phyloP scores from a whole-genome alignment of 2,888 invertebrate genomes.

The Sesamia inferens region DNA sequence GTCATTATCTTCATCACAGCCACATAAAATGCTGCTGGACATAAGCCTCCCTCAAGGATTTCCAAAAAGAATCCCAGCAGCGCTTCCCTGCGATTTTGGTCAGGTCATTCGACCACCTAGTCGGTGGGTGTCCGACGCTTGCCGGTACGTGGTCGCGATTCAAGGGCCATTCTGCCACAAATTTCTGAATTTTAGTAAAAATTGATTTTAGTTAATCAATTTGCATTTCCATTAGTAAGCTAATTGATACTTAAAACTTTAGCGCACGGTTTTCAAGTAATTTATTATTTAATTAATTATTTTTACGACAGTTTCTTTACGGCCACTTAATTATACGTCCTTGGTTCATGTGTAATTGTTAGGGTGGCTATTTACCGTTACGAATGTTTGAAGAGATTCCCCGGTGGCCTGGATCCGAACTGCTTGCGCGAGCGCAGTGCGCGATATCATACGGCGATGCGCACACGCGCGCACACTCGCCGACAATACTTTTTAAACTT shows the following conservation, averaged over 20 bases:
- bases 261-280: background rate
- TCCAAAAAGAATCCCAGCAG: too few species aligned
- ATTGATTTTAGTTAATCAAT: background rate
- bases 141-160: too few species aligned
- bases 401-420: slow-evolving; percentile 63
- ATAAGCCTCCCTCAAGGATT: too few species aligned
- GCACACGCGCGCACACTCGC: slow-evolving; percentile 56
- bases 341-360: slow-evolving; percentile 59
- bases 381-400: slow-evolving; percentile 62
- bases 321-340: slow-evolving; percentile 49
- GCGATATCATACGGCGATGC: slow-evolving; percentile 51
- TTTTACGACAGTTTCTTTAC: slow-evolving; percentile 35
- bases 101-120: too few species aligned
- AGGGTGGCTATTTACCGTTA: slow-evolving; percentile 68
- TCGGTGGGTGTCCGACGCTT: too few species aligned
- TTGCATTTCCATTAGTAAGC: background rate
- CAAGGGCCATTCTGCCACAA: too few species aligned
- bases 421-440: slow-evolving; percentile 62
- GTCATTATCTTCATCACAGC: too few species aligned
- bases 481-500: slow-evolving; percentile 31
- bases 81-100: too few species aligned
- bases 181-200: background rate
- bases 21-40: too few species aligned
- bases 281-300: slow-evolving; percentile 14
- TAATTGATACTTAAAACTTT: slow-evolving; percentile 32